phyloP scores from a whole-genome alignment of 2,888 invertebrate genomes.

The Oscheius sp. region DNA sequence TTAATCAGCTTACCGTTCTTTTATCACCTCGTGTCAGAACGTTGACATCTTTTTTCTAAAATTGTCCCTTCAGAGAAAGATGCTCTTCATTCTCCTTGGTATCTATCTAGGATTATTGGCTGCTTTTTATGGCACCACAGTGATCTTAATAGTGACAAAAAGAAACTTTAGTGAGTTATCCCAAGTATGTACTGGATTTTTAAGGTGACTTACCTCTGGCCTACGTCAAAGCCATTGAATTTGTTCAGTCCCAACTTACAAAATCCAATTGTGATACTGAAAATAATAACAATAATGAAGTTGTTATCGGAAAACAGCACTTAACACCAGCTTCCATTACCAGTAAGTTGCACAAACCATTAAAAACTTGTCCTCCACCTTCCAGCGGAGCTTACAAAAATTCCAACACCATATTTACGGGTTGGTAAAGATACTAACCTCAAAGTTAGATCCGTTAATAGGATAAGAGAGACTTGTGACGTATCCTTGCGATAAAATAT shows the following conservation, averaged over 20 bases:
- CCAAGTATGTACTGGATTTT: background rate
- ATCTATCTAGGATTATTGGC: background rate
- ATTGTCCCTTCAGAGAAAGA: background rate
- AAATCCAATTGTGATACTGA: background rate
- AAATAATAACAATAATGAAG: conserved; percentile 18
- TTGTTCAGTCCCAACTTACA: conserved; percentile 7
- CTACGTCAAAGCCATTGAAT: conserved; percentile 18
- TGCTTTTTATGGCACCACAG: conserved; percentile 1
- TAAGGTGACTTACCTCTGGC: conserved; percentile 16
- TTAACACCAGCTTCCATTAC: background rate
- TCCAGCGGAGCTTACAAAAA: too few relatives aligned
- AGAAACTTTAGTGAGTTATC: conserved; percentile 1
- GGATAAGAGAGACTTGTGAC: background rate
- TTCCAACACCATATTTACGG: too few relatives aligned
- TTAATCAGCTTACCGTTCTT: too few relatives aligned
- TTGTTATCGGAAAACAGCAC: conserved; percentile 12
- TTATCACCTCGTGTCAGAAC: background rate
- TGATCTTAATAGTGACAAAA: conserved; percentile 3
- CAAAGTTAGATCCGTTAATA: too few relatives aligned
- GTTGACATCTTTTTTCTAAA: background rate
- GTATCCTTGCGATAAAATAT: too few relatives aligned
- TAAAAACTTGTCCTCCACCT: background rate
- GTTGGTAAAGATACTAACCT: too few relatives aligned
- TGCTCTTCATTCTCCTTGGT: background rate
- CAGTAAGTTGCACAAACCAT: too few relatives aligned